These are phyloP conservation scores for Pasiphila rectangulata DNA, from an alignment of 2,888 invertebrate species.

Conservation along the genomic window DNA sequence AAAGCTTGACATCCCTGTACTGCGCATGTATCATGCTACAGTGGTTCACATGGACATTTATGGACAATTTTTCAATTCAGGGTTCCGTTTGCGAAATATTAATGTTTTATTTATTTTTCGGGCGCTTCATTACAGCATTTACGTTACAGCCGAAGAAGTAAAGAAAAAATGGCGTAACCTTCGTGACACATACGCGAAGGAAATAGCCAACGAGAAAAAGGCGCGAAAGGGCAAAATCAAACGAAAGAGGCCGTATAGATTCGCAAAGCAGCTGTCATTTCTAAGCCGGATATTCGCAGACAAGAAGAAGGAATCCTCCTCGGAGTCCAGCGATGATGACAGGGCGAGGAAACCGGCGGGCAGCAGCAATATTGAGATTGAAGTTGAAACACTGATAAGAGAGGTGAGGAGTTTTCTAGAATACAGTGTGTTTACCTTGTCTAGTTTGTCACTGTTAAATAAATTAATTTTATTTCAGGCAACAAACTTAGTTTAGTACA, in stretches of 20 bases:
- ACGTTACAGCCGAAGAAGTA: conserved; percentile 18
- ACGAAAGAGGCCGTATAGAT: conserved; percentile 13
- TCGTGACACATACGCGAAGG: conserved; percentile 18
- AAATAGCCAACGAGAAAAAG: conserved; percentile 12
- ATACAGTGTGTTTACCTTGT: no score
- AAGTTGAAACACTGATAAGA: conserved; percentile 2
- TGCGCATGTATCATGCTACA: no score
- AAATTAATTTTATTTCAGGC: no score
- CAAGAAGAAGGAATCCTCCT: not conserved
- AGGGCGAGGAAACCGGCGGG: not conserved
- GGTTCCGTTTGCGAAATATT: no score
- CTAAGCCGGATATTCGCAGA: conserved; percentile 3
- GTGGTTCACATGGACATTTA: no score
- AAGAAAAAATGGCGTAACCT: conserved; percentile 26
- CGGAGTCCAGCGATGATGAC: conserved; percentile 3
- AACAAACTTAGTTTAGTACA: no score
- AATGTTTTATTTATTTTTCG: no score
- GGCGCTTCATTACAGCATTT: no score
- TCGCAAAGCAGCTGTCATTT: conserved; percentile 6
- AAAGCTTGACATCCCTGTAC: no score
- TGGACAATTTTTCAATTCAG: no score
- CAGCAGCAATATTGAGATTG: not conserved
- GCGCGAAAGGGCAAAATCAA: conserved; percentile 13
- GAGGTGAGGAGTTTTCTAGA: no score
- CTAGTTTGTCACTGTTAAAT: no score